Evolutionary conservation across 2,113 vertebrate species (phyloP).

Genomic region (Bubo scandiacus): DNA sequence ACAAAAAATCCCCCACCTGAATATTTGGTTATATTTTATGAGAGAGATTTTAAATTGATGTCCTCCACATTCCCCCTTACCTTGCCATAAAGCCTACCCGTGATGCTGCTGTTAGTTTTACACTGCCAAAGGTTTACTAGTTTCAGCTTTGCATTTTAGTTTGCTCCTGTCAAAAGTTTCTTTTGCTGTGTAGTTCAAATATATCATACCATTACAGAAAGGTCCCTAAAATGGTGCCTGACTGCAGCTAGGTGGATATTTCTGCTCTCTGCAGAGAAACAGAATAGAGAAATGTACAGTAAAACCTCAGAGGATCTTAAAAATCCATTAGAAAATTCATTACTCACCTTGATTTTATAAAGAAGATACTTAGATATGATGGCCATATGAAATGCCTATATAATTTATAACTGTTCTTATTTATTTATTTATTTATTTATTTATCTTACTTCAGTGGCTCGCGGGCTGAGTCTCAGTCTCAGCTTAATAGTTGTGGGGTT

Average conservation of each 20-base stretch:
- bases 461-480: background rate
- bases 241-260: background rate
- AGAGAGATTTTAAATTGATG: background rate
- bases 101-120: background rate
- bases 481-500: background rate
- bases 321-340: background rate
- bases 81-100: background rate
- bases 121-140: background rate
- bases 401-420: background rate
- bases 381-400: background rate
- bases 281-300: background rate
- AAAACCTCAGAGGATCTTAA: background rate
- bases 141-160: background rate
- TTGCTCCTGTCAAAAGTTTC: background rate
- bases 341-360: background rate
- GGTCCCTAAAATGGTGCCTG: background rate
- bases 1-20: background rate
- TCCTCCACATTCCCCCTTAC: background rate
- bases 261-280: background rate
- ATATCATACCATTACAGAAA: background rate
- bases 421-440: background rate
- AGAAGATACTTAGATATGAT: background rate
- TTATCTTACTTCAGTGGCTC: background rate
- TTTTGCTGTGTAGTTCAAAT: background rate
- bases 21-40: background rate